Conservation (phyloP, 1,140 invertebrate species). For the Euura lappo region DNA sequence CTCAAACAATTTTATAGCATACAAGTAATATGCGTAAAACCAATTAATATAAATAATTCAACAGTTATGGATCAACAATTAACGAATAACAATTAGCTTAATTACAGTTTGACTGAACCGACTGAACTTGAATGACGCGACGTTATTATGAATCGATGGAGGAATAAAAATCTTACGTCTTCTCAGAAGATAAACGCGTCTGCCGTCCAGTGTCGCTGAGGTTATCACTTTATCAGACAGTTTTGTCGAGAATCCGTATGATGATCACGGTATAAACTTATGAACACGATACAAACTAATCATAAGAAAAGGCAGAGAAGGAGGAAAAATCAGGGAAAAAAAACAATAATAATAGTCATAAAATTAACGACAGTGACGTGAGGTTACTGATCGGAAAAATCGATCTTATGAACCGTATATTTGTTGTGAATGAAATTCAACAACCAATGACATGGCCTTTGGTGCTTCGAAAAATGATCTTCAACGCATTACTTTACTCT, state of each 20-base stretch:
- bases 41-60: not conserved
- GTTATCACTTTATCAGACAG: not conserved
- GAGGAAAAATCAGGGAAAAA: too few relatives aligned
- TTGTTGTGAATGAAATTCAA: too few relatives aligned
- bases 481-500: too few relatives aligned
- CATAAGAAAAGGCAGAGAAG: too few relatives aligned
- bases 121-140: too few relatives aligned
- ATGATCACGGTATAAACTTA: not conserved
- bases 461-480: too few relatives aligned
- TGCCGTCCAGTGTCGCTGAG: not conserved
- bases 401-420: too few relatives aligned
- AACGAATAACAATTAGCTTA: slow-evolving; percentile 1
- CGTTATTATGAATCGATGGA: too few relatives aligned
- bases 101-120: not conserved
- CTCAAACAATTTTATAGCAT: not conserved
- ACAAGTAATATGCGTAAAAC: not conserved
- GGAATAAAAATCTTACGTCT: not conserved
- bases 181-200: not conserved
- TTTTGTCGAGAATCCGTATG: not conserved
- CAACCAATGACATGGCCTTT: too few relatives aligned
- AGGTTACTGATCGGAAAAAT: too few relatives aligned
- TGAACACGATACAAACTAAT: not conserved
- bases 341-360: too few relatives aligned
- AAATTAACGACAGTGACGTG: too few relatives aligned
- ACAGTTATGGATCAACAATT: not conserved